Conservation (phyloP, 1,140 invertebrate genomes). For the Wasmannia auropunctata region DNA sequence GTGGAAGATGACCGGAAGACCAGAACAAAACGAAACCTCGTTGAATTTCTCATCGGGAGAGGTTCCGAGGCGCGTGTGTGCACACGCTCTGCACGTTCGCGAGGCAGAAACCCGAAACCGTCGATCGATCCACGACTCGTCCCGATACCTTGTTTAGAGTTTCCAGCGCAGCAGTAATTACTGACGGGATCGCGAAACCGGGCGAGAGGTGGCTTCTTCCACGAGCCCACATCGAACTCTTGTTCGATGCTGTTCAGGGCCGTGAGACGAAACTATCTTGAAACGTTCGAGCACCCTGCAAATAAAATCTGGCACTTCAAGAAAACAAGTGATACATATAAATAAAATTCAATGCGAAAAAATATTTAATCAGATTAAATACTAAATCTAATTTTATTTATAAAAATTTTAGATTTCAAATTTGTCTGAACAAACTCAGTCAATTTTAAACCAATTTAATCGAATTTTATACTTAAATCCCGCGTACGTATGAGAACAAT, state of each 20-base stretch:
- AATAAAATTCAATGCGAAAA: neutral
- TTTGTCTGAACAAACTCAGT: neutral
- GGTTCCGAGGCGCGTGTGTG: neutral
- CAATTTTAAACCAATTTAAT: neutral
- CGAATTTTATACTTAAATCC: neutral
- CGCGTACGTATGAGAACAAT: neutral
- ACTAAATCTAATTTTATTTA: neutral
- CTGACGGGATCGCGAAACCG: conserved; percentile 58
- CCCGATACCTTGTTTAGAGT: conserved; percentile 43
- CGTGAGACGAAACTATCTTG: neutral
- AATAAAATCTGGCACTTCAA: neutral
- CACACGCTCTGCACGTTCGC: neutral
- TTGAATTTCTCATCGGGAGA: conserved; percentile 13
- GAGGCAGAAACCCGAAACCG: conserved; percentile 48
- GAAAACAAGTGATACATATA: neutral
- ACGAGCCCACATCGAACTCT: conserved; percentile 38
- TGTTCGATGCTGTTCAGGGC: conserved; percentile 32
- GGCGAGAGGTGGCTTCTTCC: conserved; percentile 28
- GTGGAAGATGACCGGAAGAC: neutral
- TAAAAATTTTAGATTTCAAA: neutral
- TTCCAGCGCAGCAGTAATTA: conserved; percentile 68
- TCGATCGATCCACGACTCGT: conserved; percentile 62
- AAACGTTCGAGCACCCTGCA: neutral
- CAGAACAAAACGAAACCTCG: conserved; percentile 16
- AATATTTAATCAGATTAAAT: neutral